Percentiles rank a stretch among this genome's conserved stretches.
Conservation (phyloP, 2,113 vertebrate genomes). For the Trogon surrucura region DNA sequence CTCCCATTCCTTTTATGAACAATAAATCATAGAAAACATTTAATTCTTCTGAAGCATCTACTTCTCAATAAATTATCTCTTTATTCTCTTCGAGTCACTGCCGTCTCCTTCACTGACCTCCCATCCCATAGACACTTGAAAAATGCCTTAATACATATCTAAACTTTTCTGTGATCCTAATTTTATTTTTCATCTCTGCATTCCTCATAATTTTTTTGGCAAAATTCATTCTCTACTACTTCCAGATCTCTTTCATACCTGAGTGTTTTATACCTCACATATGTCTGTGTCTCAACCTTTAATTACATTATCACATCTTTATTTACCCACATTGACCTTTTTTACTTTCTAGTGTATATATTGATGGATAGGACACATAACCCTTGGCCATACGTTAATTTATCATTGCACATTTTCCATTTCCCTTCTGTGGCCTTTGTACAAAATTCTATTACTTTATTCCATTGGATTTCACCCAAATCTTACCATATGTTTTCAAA, state of each 20-base stretch:
- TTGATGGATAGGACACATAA: conserved; percentile 26
- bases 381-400: conserved; percentile 63
- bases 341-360: conserved; percentile 37
- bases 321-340: conserved; percentile 61
- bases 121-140: conserved; percentile 29
- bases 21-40: conserved; percentile 60
- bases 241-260: neutral
- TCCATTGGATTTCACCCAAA: conserved; percentile 34
- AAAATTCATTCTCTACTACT: conserved; percentile 51
- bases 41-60: conserved; percentile 21
- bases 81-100: neutral
- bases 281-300: conserved; percentile 9
- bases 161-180: conserved; percentile 53
- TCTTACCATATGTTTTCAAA: conserved; percentile 67
- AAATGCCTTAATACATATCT: conserved; percentile 57
- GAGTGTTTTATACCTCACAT: conserved; percentile 33
- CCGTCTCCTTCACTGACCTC: conserved; percentile 3
- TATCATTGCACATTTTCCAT: conserved; percentile 65
- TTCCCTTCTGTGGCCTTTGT: conserved; percentile 60
- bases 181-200: conserved; percentile 60
- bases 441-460: conserved; percentile 71
- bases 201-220: conserved; percentile 47
- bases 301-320: conserved; percentile 58
- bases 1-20: conserved; percentile 27
- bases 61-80: conserved; percentile 51